Evolutionary conservation across 30 jellyfish, hydroid and myxozoan species (phyloP).

Genomic region (Nemopilema nomurai): DNA sequence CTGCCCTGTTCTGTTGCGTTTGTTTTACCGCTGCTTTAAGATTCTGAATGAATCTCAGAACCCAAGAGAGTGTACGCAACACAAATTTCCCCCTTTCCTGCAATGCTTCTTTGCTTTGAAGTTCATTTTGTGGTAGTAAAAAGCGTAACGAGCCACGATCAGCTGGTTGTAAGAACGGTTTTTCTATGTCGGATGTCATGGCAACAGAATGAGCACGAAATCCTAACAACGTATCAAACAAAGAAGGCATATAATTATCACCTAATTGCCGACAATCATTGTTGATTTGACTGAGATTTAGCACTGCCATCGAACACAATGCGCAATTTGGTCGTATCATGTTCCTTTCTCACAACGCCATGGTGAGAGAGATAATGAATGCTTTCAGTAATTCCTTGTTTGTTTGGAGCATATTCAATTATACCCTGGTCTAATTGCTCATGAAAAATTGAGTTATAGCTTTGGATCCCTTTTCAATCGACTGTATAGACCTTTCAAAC

Average conservation of each 20-base stretch:
- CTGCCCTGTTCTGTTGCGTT: conserved; percentile 32
- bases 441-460: conserved; percentile 47
- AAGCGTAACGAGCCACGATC: conserved; percentile 47
- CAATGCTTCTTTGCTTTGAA: conserved; percentile 36
- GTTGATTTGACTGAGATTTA: conserved; percentile 14
- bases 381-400: conserved; percentile 23
- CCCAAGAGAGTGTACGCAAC: conserved; percentile 46
- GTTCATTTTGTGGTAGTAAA: conserved; percentile 7
- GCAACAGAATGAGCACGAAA: conserved; percentile 51
- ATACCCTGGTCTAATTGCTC: conserved; percentile 45
- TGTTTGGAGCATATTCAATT: conserved; percentile 47
- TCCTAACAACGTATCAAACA: conserved; percentile 55
- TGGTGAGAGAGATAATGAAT: conserved; percentile 53
- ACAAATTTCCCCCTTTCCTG: conserved; percentile 35
- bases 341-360: conserved; percentile 57
- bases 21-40: conserved; percentile 33
- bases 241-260: conserved; percentile 36
- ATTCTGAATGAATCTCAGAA: conserved; percentile 33
- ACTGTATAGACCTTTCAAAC: conserved; percentile 17
- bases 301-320: conserved; percentile 67
- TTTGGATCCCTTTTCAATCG: conserved; percentile 18
- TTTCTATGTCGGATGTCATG: conserved; percentile 52
- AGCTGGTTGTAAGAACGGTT: conserved; percentile 43
- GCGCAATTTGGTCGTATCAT: conserved; percentile 47
- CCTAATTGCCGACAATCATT: conserved; percentile 52